Evolutionary conservation across 2,888 invertebrate genomes (phyloP).

Genomic region (Torymus tubicola): DNA sequence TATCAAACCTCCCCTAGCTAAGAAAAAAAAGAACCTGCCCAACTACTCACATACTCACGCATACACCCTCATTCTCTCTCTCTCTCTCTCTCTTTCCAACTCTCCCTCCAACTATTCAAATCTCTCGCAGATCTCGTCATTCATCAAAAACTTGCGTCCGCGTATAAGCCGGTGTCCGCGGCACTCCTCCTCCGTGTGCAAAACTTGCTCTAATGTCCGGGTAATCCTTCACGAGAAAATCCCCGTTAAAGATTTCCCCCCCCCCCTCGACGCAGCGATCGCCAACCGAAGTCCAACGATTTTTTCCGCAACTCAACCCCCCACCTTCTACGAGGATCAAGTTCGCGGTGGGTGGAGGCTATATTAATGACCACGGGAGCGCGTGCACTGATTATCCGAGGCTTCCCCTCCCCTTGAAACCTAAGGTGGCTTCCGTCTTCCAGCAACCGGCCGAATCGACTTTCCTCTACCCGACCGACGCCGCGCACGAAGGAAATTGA

Average conservation of each 20-base stretch:
- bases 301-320: slow-evolving; percentile 15
- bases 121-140: slow-evolving; percentile 38
- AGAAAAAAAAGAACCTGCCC: background rate
- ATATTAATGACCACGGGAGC: slow-evolving; percentile 69
- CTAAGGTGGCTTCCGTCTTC: slow-evolving; percentile 41
- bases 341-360: slow-evolving; percentile 60
- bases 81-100: too few relatives aligned
- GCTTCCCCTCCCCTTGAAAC: slow-evolving; percentile 2
- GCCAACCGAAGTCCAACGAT: slow-evolving; percentile 20
- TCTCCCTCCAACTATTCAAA: slow-evolving; percentile 23
- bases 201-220: slow-evolving; percentile 23
- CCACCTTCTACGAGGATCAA: slow-evolving; percentile 61
- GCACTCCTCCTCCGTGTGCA: background rate
- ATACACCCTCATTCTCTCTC: too few relatives aligned
- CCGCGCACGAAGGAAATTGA: slow-evolving; percentile 51
- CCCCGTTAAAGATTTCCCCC: slow-evolving; percentile 27
- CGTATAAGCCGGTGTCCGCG: slow-evolving; percentile 16
- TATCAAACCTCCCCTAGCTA: slow-evolving; percentile 6
- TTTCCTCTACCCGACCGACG: slow-evolving; percentile 14
- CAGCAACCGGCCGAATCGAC: slow-evolving; percentile 42
- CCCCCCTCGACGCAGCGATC: background rate
- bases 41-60: background rate
- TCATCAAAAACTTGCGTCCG: slow-evolving; percentile 41
- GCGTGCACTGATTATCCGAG: slow-evolving; percentile 66
- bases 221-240: slow-evolving; percentile 44